phyloP scores from a whole-genome alignment of 2,888 invertebrate species.

The Amphipoea oculea region DNA sequence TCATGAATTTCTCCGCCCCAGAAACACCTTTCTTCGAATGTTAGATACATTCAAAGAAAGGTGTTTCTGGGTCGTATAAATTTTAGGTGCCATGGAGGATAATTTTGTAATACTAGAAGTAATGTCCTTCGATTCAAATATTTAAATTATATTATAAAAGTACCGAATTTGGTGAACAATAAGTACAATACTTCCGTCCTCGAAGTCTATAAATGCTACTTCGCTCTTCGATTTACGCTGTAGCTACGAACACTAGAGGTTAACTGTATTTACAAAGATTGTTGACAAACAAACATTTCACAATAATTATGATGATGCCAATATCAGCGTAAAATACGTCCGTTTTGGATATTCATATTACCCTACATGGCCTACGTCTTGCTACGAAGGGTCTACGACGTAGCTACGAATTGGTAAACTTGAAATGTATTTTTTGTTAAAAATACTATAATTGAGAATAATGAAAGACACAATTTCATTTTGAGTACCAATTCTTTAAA shows the following conservation, averaged over 20 bases:
- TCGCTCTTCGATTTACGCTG: not conserved
- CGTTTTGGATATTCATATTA: not conserved
- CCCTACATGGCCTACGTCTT: too few relatives aligned
- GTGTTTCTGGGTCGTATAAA: too few relatives aligned
- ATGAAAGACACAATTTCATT: too few relatives aligned
- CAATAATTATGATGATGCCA: not conserved
- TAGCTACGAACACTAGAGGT: not conserved
- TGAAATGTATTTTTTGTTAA: too few relatives aligned
- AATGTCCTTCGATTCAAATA: not conserved
- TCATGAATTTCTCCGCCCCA: not conserved
- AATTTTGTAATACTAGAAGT: not conserved
- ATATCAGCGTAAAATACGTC: not conserved
- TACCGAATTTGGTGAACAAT: not conserved
- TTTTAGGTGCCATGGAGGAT: not conserved
- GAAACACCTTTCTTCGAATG: not conserved
- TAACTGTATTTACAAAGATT: too few relatives aligned
- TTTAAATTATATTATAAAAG: not conserved
- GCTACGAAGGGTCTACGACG: too few relatives aligned
- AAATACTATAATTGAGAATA: too few relatives aligned
- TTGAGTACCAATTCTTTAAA: too few relatives aligned
- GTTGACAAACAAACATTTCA: not conserved
- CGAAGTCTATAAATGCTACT: not conserved
- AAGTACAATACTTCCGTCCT: not conserved
- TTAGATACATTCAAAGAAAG: too few relatives aligned
- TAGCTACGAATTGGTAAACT: too few relatives aligned